Percentiles rank a stretch among this genome's conserved stretches.
Conservation (phyloP, 2,113 vertebrate species). For the Oryzias celebensis region DNA sequence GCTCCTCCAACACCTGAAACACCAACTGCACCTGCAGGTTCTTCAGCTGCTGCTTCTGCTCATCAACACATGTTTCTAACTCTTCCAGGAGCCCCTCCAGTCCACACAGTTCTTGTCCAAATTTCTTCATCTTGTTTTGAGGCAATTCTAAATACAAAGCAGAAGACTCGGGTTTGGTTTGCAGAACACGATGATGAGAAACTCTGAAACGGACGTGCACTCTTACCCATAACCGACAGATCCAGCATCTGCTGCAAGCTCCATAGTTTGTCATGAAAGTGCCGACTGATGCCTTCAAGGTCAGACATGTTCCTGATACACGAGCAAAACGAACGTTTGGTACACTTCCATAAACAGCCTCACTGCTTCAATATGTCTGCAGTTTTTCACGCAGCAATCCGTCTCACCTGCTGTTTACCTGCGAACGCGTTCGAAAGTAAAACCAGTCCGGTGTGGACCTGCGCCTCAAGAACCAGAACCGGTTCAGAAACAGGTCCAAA, state of each 20-base stretch:
- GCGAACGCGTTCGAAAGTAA: too few relatives aligned
- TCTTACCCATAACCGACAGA: slow-evolving; percentile 65
- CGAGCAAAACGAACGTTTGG: too few relatives aligned
- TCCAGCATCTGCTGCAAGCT: slow-evolving; percentile 63
- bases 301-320: slow-evolving; percentile 62
- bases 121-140: slow-evolving; percentile 64
- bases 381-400: too few relatives aligned
- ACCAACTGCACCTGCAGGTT: slow-evolving; percentile 65
- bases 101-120: slow-evolving; percentile 61
- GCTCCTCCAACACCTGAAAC: not conserved
- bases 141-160: slow-evolving; percentile 60
- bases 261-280: slow-evolving; percentile 65
- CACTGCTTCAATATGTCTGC: too few relatives aligned
- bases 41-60: slow-evolving; percentile 63
- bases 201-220: not conserved
- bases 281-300: slow-evolving; percentile 60
- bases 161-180: not conserved
- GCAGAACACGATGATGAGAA: not conserved
- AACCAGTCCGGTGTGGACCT: too few relatives aligned
- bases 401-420: too few relatives aligned
- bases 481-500: too few relatives aligned
- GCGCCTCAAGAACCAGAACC: too few relatives aligned
- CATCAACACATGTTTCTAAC: slow-evolving; percentile 62
- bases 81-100: slow-evolving; percentile 65
- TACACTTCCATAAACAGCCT: too few relatives aligned